Percentiles rank a stretch among this genome's conserved stretches.
Conservation (phyloP, 2,888 invertebrate genomes). For the Morpho deidamia region DNA sequence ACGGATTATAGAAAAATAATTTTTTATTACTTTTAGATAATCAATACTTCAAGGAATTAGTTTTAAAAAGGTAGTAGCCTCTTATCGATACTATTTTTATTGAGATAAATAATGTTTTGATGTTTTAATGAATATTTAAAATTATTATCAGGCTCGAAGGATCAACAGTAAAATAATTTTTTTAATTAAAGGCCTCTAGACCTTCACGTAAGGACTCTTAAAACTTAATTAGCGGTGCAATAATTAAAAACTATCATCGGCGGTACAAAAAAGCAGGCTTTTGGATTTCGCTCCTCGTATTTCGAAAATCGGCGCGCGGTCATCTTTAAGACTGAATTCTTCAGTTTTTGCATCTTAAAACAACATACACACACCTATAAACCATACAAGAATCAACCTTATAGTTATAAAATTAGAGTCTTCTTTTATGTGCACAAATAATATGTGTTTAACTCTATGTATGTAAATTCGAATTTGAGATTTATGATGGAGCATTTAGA, state of each 20-base stretch:
- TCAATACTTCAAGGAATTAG: too few relatives aligned
- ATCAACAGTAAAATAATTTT: not conserved
- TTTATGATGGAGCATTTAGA: not conserved
- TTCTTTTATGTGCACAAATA: constrained; percentile 11
- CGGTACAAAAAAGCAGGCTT: constrained; percentile 58
- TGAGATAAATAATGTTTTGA: too few relatives aligned
- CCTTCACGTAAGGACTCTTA: constrained; percentile 31
- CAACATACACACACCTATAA: constrained; percentile 16
- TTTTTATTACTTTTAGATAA: too few relatives aligned
- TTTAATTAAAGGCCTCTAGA: not conserved
- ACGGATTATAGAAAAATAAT: too few relatives aligned
- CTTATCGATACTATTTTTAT: too few relatives aligned
- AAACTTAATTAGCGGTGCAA: constrained; percentile 61
- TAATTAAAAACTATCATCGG: constrained; percentile 66
- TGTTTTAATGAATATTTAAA: too few relatives aligned
- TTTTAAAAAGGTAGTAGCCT: too few relatives aligned
- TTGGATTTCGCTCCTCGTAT: constrained; percentile 69
- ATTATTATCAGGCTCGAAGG: not conserved
- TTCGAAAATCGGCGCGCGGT: constrained; percentile 67
- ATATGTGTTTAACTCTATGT: constrained; percentile 5
- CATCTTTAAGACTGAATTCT: constrained; percentile 53
- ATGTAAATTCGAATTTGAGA: constrained; percentile 2
- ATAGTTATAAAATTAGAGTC: constrained; percentile 11
- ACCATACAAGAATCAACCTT: constrained; percentile 18
- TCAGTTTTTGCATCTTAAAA: constrained; percentile 26